Base-by-base conservation (phyloP, 2,797 vertebrate genomes). In the Echeneis naucrates region DNA sequence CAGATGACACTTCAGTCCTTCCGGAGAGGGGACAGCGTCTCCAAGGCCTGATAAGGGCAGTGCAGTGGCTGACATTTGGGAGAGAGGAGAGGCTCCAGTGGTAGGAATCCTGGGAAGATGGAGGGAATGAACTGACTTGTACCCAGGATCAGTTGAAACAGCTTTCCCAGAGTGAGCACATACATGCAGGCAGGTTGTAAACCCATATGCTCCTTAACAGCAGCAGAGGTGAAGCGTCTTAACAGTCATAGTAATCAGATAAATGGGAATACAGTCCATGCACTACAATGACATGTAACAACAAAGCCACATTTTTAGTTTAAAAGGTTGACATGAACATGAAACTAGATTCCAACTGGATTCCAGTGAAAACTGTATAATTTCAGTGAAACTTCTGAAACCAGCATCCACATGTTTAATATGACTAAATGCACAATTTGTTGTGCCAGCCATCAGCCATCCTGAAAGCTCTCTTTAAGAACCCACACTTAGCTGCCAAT, bases 121-220 rank as follows among this genome's bases (percentile, higher is more conserved):
- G n/a, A 37, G 27, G 8, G 16, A 42, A 65, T 7, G 19, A 33
- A 37, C 23, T 56, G 33, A 47, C 57, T 1, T 1, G 4, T 12
- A 17, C 44, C 35, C 47, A 2, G 3, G 62, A 81, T 79, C 80
- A 79, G 73, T 69, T 65, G 59, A 53, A 69, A 75, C 40, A 62
- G 63, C 63, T 77, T 60, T 30, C 68, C 62, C 42, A 78, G 19
- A 37, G 26, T 44, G 75, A 67, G 52, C 54, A 69, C 65, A 52
- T 85, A 80, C 54, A 52, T 81, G 32, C 69, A 75, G 75, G 78
- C 90, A 85, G 78, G 66, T 67, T 90, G 86, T 90, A 79, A 92
- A 93, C 44, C 87, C 85, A 82, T 92, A 81, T 90, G 26, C 58
- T 72, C 81, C 57, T 30, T 71, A 21, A 68, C 54, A 85, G 72